Evolutionary conservation across 2,113 vertebrate genomes (phyloP), one percentile per base, ranked within the genome.

Genomic region (Sylvietta virens): DNA sequence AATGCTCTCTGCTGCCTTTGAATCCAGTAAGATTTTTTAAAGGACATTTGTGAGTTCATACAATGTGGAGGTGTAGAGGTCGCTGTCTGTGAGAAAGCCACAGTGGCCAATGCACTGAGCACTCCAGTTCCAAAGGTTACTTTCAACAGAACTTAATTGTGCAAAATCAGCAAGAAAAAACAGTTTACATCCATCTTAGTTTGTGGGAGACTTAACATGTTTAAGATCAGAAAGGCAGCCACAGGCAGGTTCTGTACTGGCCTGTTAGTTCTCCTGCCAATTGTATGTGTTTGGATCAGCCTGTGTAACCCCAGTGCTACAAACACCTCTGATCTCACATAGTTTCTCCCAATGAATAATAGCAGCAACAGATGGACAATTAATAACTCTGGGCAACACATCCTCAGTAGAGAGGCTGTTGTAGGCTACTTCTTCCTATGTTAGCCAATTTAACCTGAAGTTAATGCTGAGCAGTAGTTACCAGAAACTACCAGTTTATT

Each of bases 111-210:
- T 1, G 31, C 74, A 58, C 48, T 24, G 31, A 76, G 48, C 9
- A 28, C 35, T 93, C 56, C 62, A 69, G 15, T 57, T 83, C 74
- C 67, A 92, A 90, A 80, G 35, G 27, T 50, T 90, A 54, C 21
- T 70, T 88, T 81, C 58, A 90, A 94, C 79, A 94, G 90, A 88
- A 82, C 39, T 53, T 66, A 71, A 93, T 16, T 95, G 82, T 93
- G 79, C 79, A 90, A 92, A 93, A 92, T 50, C 67, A 83, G 45
- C 54, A 94, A 54, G 62, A 94, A 93, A 92, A 71, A 57, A 13
- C 50, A 76, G 39, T 86, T 67, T 85, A 80, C 47, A 80, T 88
- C 24, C 79, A 77, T 62, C 71, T 77, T 62, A 85, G 54, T 73
- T 90, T 82, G 64, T 73, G 51, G 66, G 71, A 82, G 81, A 90